Percentiles rank a stretch among this genome's conserved stretches.
phyloP scores from a whole-genome alignment of 2,797 vertebrate genomes.

The Catharus ustulatus region DNA sequence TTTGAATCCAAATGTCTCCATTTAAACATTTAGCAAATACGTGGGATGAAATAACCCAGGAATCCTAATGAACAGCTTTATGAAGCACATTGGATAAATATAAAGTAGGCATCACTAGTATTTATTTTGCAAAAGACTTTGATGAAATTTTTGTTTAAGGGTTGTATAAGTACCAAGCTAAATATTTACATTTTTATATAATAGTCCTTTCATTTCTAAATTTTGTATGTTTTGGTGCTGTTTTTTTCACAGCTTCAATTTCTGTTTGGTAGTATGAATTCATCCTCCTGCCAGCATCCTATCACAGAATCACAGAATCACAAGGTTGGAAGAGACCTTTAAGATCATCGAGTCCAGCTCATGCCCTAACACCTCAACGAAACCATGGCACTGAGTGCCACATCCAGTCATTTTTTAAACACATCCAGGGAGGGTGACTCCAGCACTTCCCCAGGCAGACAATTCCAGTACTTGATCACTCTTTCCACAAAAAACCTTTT shows the following conservation, averaged over 20 bases:
- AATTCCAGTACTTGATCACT: not conserved
- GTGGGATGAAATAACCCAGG: not conserved
- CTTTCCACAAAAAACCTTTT: not conserved
- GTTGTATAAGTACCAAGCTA: not conserved
- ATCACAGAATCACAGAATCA: not conserved
- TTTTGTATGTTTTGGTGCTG: not conserved
- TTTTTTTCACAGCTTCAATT: not conserved
- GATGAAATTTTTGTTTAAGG: not conserved
- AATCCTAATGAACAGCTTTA: not conserved
- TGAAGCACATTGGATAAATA: not conserved
- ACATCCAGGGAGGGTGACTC: not conserved
- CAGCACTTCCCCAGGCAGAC: fast-evolving
- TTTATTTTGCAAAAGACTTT: not conserved
- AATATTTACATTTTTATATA: not conserved
- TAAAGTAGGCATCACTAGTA: not conserved
- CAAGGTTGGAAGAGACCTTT: not conserved
- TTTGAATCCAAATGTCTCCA: not conserved
- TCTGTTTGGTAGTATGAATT: not conserved
- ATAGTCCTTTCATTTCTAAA: not conserved
- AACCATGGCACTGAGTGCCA: not conserved
- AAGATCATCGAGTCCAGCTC: not conserved
- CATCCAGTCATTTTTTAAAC: not conserved
- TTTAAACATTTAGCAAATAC: not conserved
- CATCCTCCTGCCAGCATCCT: not conserved
- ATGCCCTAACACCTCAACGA: not conserved